Evolutionary conservation across 2,888 invertebrate species (phyloP), one percentile per base, ranked within the genome.

Genomic region (Temnothorax unifasciatus): DNA sequence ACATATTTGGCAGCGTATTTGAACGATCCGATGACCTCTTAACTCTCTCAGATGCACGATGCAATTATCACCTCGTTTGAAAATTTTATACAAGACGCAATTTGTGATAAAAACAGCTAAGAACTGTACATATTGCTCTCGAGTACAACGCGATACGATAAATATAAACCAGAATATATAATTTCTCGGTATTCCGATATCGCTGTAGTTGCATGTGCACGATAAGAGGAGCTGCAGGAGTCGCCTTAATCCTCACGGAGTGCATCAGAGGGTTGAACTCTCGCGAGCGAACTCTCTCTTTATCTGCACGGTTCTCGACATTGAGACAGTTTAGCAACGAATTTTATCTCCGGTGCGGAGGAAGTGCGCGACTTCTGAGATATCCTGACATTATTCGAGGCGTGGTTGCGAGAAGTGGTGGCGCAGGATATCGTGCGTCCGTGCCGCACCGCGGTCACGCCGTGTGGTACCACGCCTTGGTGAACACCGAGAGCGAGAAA

Each of bases 321-420:
- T 57, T 57, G 71, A 79, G 54, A 79, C 66, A 52, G 21, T 50
- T 69, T 52, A 54, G 25, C 41, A 41, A 18, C 15, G 52, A 18
- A 21, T 52, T 47, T 15, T 71, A 71, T 57, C 71, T 71, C 29
- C 11, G 54, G 64, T 29, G 15, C 25, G 52, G 34, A 47, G 44
- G 21, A 59, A 57, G 41, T 34, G 47, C 25, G 25, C 77, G 52
- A 77, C 77, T 77, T 54, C 77, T 77, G 77, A 68, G 77, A 77
- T 77, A 77, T 41, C 69, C 77, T 29, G 82, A 79, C 76, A 71
- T 82, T 82, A 85, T 81, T 87, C 76, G 83, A 90, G 86, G 85
- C 86, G 90, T 86, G 89, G 89, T 87, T 87, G 74, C 4, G 69
- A 90, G 85, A 90, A 89, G 86, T 79, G 74, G 88, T 68, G 85